Evolutionary conservation across 2,888 invertebrate genomes (phyloP), one percentile per base, ranked within the genome.

Genomic region (Melipona bicolor): DNA sequence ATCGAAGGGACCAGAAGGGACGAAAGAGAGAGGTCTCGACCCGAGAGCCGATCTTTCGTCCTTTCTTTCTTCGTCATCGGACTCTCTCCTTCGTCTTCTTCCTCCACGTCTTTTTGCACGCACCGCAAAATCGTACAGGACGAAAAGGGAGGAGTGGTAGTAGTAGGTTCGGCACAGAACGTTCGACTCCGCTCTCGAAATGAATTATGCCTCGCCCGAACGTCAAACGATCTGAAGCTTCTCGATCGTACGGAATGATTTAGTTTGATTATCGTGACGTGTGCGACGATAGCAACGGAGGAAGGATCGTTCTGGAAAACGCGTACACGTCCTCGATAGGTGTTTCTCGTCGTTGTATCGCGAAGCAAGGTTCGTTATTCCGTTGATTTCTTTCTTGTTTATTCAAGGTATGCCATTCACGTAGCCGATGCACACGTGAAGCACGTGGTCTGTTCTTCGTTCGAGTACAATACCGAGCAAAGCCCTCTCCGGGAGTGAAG

Each of bases 401-500:
- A 79, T 59, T 49, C 64, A 43, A 36, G 61, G 74, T 32, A 32
- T 71, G 80, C 82, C 79, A 81, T 77, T 83, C 84, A 72, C 77
- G 71, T 87, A 78, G 65, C 74, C 84, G 79, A 74, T 89, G 74
- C 84, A 73, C 85, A 73, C 85, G 83, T 49, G 74, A 78, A 85
- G 67, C 91, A 90, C 91, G 90, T 90, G 91, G 88, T 87, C 78
- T 70, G 87, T 77, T 52, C 69, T 78, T 59, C 86, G 72, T 75
- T 79, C 32, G 84, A 83, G 76, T 79, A 89, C 87, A 90, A 88
- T 87, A 79, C 86, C 78, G 84, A 85, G 86, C 86, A 81, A 90
- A 87, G 69, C 71, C 81, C 82, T 82, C 85, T 77, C 1, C 71
- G 50, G 65, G 36, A 83, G 68, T 50, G n/a, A 65, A 76, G 82